A percentile compares a stretch with the other conserved stretches of the same genome.
Evolutionary conservation across 2,888 invertebrate species (phyloP).

Genomic region (Ganaspis brasiliensis): DNA sequence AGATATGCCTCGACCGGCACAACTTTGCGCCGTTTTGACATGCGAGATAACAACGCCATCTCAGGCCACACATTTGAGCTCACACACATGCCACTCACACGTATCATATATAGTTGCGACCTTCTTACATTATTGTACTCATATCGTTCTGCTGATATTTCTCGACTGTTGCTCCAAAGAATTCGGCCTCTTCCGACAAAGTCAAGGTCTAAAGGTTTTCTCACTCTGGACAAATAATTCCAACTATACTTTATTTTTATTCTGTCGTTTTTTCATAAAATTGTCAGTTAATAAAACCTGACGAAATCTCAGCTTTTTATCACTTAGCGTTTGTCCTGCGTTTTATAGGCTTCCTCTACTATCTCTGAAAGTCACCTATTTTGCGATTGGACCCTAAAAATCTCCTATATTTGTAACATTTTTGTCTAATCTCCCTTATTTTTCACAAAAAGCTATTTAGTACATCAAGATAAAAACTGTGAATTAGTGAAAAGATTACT

Average conservation of each 20-base stretch:
- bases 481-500: no score
- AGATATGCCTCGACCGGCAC: conserved; percentile 69
- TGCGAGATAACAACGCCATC: conserved; percentile 71
- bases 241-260: background rate
- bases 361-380: no score
- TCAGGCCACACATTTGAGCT: conserved; percentile 56
- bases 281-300: no score
- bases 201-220: background rate
- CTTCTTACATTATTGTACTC: conserved; percentile 25
- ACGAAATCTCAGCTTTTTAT: no score
- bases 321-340: no score
- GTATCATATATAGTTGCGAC: conserved; percentile 19
- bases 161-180: conserved; percentile 7
- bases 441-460: no score
- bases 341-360: no score
- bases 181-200: conserved; percentile 15
- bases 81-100: conserved; percentile 46
- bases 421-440: no score
- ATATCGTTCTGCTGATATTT: conserved; percentile 5
- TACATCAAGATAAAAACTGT: no score
- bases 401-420: no score
- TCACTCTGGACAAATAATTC: background rate
- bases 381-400: no score
- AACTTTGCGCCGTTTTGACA: conserved; percentile 77
- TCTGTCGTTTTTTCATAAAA: no score